Percentiles rank a stretch among this genome's conserved stretches.
phyloP scores from a whole-genome alignment of 2,113 vertebrate species.

The Albula glossodonta region DNA sequence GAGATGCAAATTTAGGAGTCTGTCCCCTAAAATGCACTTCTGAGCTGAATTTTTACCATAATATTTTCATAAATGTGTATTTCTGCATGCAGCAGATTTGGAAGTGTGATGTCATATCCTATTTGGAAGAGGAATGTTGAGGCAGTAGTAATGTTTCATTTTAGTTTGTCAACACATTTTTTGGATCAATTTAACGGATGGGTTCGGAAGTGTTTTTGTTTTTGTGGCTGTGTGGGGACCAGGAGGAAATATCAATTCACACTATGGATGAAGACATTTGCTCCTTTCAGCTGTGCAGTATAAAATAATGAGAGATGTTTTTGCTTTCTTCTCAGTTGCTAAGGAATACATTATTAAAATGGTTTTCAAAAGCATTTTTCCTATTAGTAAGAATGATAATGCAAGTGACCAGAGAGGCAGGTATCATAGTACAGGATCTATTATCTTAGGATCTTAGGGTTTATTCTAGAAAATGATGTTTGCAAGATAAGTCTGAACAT shows the following conservation, averaged over 20 bases:
- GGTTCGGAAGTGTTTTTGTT: neutral
- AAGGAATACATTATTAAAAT: neutral
- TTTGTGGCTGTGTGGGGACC: neutral
- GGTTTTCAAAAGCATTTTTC: neutral
- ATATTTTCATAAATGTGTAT: neutral
- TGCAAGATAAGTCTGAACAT: too few species aligned
- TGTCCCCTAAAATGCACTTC: neutral
- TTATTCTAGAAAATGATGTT: too few species aligned
- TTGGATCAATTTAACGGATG: neutral
- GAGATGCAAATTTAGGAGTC: neutral
- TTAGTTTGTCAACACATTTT: neutral
- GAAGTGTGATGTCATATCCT: neutral
- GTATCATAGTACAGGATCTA: neutral
- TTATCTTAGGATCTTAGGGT: too few species aligned
- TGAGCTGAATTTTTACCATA: neutral
- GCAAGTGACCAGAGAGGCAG: neutral
- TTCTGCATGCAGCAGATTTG: neutral
- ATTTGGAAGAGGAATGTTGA: neutral
- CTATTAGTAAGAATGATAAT: neutral
- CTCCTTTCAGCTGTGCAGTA: neutral
- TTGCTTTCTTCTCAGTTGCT: neutral
- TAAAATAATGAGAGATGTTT: neutral
- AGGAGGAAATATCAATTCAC: neutral
- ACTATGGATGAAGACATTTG: neutral
- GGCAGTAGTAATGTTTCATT: neutral